phyloP scores from a whole-genome alignment of 2,888 invertebrate genomes.

The Drosophila paranaensis region DNA sequence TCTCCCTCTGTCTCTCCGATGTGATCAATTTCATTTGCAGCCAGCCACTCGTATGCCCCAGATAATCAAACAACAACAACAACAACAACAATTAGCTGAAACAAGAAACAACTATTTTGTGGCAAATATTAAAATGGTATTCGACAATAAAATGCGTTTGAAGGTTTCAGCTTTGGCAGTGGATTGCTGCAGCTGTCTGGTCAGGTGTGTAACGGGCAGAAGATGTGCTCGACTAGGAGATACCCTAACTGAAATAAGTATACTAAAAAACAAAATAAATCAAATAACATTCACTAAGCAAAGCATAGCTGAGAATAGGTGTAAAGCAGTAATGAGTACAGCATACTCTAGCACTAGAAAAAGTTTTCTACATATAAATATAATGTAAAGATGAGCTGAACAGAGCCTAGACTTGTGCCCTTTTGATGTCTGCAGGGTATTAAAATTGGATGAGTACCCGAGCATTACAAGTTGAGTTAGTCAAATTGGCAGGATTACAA shows the following conservation, averaged over 20 bases:
- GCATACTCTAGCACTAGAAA: too few relatives aligned
- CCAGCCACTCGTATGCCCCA: slow-evolving; percentile 21
- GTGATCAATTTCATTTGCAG: slow-evolving; percentile 17
- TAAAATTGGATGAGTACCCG: slow-evolving; percentile 33
- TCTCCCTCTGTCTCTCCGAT: neutral
- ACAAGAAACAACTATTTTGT: slow-evolving; percentile 36
- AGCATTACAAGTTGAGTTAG: slow-evolving; percentile 52
- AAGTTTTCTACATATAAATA: too few relatives aligned
- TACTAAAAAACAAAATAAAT: too few relatives aligned
- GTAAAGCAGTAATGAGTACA: too few relatives aligned
- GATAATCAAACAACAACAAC: slow-evolving; percentile 12
- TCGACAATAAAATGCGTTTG: slow-evolving; percentile 46
- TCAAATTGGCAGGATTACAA: slow-evolving; percentile 53
- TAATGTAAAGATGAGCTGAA: too few relatives aligned
- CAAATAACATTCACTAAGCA: too few relatives aligned
- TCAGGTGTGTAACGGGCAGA: neutral
- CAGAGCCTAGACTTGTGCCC: neutral
- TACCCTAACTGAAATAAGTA: neutral
- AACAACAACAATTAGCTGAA: slow-evolving; percentile 16
- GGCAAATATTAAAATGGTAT: slow-evolving; percentile 42
- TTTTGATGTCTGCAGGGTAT: slow-evolving; percentile 22
- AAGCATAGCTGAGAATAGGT: too few relatives aligned
- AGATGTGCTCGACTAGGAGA: neutral
- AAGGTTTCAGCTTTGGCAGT: slow-evolving; percentile 34
- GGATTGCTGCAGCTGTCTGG: slow-evolving; percentile 29